Percentiles rank a stretch among this genome's conserved stretches.
These are phyloP conservation scores for Hartigia nigra DNA, from an alignment of 2,888 invertebrate species.

Conservation along the genomic window DNA sequence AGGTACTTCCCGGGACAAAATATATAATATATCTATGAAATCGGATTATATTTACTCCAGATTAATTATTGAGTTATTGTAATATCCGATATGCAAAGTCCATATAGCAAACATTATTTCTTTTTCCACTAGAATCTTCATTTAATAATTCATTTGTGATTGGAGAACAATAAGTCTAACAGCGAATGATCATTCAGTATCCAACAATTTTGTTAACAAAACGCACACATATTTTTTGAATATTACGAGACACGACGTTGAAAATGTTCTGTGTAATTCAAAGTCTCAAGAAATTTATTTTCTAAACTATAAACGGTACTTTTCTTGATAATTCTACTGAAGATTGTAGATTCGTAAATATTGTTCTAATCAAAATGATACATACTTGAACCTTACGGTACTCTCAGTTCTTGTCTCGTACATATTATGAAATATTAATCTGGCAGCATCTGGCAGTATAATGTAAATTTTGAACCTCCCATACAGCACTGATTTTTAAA, in stretches of 20 bases:
- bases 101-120: not conserved
- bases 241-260: not conserved
- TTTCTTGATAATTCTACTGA: not conserved
- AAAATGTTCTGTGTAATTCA: not conserved
- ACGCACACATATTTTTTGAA: not conserved
- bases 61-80: not conserved
- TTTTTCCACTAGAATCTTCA: not conserved
- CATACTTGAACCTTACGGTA: not conserved
- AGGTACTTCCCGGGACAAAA: not conserved
- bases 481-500: not conserved
- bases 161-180: not conserved
- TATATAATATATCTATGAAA: too few species aligned
- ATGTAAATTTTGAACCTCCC: not conserved
- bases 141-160: not conserved
- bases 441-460: not conserved
- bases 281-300: not conserved
- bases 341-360: not conserved
- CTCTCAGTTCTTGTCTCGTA: not conserved
- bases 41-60: too few species aligned
- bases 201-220: not conserved
- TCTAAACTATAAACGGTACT: not conserved
- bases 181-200: not conserved
- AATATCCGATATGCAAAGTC: not conserved
- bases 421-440: too few species aligned
- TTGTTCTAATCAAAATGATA: not conserved